Evolutionary conservation across 2,797 vertebrate species (phyloP), one percentile per base, ranked within the genome.

Genomic region (Delichon dasypus): DNA sequence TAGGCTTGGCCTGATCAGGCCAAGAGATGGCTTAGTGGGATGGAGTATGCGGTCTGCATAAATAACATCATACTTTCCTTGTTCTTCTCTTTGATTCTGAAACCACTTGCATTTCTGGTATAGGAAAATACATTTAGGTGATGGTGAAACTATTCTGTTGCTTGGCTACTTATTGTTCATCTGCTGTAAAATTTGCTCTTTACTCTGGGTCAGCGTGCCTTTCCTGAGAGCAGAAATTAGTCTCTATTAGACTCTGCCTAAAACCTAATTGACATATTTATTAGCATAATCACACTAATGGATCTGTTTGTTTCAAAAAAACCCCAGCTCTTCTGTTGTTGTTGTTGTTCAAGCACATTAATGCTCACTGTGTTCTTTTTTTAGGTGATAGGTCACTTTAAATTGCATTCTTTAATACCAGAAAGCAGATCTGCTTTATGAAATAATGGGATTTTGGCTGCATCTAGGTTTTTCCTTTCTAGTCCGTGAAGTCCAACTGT

Each of bases 141-240:
- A 83, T 44, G n/a, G 45, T 85, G 94, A 95, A 94, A 88, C 95
- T 30, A 90, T 96, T 92, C 95, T 95, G 92, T 97, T 97, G 93
- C 95, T 93, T 96, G 93, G 93, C 91, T 97, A 80, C 88, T 97
- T 96, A 88, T 21, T 96, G 85, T 93, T 96, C 65, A 66, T 93
- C 68, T 91, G 78, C 93, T 89, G 71, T 95, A 95, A 88, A 96
- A 96, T 93, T 84, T 91, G 54, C 76, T 90, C 60, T 92, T 78
- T 93, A 61, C 48, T 89, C 34, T 85, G 42, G 65, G 44, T 81
- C 79, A 80, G 22, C 14, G 30, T 91, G 75, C 82, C 53, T 81
- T 92, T 94, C 57, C 64, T 81, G 64, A 95, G 62, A 94, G 88
- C 78, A 79, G 54, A 83, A 95, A 95, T 97, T 77, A 67, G 85